A percentile compares a stretch with the other conserved stretches of the same genome.
Evolutionary conservation across 1,140 invertebrate genomes (phyloP).

Genomic region (Bombus waltoni): DNA sequence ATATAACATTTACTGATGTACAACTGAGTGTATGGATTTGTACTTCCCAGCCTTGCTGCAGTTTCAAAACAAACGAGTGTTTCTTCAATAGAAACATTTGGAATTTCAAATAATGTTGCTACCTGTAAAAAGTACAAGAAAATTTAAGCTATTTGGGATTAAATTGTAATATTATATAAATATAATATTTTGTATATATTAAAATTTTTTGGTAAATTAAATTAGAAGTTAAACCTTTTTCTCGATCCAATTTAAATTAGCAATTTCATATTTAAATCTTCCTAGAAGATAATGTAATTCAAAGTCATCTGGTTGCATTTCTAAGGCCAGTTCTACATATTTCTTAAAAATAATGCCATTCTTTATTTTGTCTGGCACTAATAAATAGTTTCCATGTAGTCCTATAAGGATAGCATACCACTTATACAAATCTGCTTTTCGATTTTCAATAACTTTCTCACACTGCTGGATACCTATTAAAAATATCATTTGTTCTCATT

Average conservation of each 20-base stretch:
- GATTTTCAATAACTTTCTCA: slow-evolving; percentile 83
- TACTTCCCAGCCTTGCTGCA: slow-evolving; percentile 85
- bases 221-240: slow-evolving; percentile 84
- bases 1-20: slow-evolving; percentile 89
- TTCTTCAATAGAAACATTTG: slow-evolving; percentile 86
- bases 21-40: slow-evolving; percentile 88
- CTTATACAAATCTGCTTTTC: slow-evolving; percentile 87
- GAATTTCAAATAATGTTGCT: slow-evolving; percentile 88
- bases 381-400: slow-evolving; percentile 84
- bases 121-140: slow-evolving; percentile 60
- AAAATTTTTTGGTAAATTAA: slow-evolving; percentile 22
- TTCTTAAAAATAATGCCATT: slow-evolving; percentile 88
- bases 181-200: background rate
- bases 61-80: slow-evolving; percentile 86
- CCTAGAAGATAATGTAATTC: slow-evolving; percentile 88
- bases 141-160: background rate
- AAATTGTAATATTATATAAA: background rate
- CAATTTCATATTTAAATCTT: slow-evolving; percentile 87
- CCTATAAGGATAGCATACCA: slow-evolving; percentile 91
- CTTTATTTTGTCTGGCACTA: slow-evolving; percentile 87
- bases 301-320: slow-evolving; percentile 86
- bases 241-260: slow-evolving; percentile 87
- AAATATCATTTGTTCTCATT: slow-evolving; percentile 17
- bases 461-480: slow-evolving; percentile 85
- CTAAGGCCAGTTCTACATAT: slow-evolving; percentile 88